These are phyloP conservation scores for Penaeus japonicus DNA, from an alignment of 1,140 invertebrate species.

Conservation along the genomic window DNA sequence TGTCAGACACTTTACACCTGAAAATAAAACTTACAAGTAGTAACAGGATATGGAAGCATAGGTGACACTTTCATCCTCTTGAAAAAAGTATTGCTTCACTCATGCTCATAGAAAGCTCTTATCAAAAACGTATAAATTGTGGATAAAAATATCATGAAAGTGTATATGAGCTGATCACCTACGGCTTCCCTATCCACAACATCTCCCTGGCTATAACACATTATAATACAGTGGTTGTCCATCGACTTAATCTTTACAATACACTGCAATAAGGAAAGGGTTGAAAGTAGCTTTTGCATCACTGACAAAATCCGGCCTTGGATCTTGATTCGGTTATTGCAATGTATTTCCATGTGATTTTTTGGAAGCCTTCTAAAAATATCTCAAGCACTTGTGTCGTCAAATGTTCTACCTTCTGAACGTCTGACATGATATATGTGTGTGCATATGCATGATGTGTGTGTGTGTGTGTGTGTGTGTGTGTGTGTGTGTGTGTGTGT, in stretches of 20 bases:
- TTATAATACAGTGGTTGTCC: too few species aligned
- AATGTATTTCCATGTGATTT: too few species aligned
- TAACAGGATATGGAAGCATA: conserved; percentile 41
- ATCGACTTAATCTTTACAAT: not conserved
- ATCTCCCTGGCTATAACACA: not conserved
- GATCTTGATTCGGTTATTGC: too few species aligned
- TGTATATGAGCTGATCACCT: conserved; percentile 15
- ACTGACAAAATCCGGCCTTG: too few species aligned
- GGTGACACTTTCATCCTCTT: conserved; percentile 15
- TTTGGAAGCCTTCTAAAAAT: not conserved
- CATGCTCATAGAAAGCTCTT: not conserved
- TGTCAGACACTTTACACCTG: conserved; percentile 50
- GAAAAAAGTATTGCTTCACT: conserved; percentile 23
- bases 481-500: too few species aligned
- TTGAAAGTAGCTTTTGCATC: too few species aligned
- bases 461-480: too few species aligned
- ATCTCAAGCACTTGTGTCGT: too few species aligned
- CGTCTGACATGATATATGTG: too few species aligned
- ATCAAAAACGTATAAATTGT: not conserved
- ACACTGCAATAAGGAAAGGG: not conserved
- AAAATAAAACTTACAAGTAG: conserved; percentile 38
- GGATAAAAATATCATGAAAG: not conserved
- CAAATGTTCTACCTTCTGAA: too few species aligned
- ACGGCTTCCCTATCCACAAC: conserved; percentile 24
- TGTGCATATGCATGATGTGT: too few species aligned